These are phyloP conservation scores for Indri indri DNA, from an alignment of 2,113 vertebrate genomes.

Conservation along the genomic window DNA sequence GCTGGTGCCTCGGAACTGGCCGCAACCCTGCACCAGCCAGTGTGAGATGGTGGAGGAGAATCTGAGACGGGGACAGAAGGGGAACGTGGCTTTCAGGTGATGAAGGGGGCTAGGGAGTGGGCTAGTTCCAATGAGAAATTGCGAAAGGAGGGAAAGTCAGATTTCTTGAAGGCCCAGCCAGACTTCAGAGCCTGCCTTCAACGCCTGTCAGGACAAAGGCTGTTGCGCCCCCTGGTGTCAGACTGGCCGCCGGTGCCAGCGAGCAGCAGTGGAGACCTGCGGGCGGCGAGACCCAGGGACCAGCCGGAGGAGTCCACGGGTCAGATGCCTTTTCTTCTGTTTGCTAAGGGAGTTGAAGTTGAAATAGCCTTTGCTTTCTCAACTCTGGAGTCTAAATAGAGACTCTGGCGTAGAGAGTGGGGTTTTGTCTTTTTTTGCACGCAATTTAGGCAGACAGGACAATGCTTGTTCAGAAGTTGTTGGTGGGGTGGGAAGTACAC, in stretches of 20 bases:
- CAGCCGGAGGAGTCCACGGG: neutral
- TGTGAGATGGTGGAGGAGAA: neutral
- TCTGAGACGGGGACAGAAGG: neutral
- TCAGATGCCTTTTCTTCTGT: constrained; percentile 53
- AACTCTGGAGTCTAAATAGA: constrained; percentile 17
- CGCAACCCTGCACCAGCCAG: neutral
- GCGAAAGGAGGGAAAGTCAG: constrained; percentile 22
- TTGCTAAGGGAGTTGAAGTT: constrained; percentile 28
- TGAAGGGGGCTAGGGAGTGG: neutral
- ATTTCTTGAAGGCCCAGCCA: constrained; percentile 48
- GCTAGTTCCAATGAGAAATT: constrained; percentile 15
- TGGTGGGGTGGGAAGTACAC: neutral
- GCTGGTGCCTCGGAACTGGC: neutral
- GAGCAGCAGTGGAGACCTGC: neutral
- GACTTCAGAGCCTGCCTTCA: constrained; percentile 27
- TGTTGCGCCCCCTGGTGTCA: constrained; percentile 76
- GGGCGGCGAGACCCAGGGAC: neutral
- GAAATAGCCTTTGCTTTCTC: constrained; percentile 48
- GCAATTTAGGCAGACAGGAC: neutral
- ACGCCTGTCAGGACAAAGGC: constrained; percentile 70
- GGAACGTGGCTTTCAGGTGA: neutral
- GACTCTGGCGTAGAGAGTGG: neutral
- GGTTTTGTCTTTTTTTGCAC: neutral
- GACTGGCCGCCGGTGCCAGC: neutral
- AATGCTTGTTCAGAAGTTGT: constrained; percentile 9